Base-by-base conservation (phyloP, 1,140 invertebrate species). In the Bombus terrestris region DNA sequence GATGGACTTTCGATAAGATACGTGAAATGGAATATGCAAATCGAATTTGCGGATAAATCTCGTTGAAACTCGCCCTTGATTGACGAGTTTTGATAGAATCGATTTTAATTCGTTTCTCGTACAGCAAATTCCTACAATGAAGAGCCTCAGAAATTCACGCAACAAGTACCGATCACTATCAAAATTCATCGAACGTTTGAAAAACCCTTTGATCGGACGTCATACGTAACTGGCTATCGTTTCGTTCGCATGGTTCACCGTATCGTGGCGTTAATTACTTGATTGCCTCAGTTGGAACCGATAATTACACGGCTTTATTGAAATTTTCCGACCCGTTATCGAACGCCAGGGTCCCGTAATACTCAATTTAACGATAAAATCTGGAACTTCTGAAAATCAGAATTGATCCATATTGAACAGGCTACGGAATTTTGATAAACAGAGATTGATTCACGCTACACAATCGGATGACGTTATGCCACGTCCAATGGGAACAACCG, bases 291-390 rank as follows among this genome's bases (percentile, higher is more conserved):
- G 22, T 47, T 37, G 13, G 37, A 22, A 12, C 22, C 32, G 15
- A 84, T 69, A 83, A 83, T 78, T 35, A 59, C 13, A 4, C 64
- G 59, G 59, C 43, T 78, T 71, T 80, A 84, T 84, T 84, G 64
- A 71, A 84, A 79, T 84, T 76, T 77, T 39, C n/a, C 43, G 28
- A 39, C 10, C 73, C 22, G 12, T 47, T 53, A 68, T 68, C n/a
- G 43, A 68, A 32, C 47, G 53, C 4, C 25, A 28, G 0, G 2
- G 28, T 10, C 37, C 43, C 15, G 12, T 8, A 39, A 35, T 68
- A 53, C 41, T 22, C 41, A 39, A 39, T 84, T 79, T 72, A 37
- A 6, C 47, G 62, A 79, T 84, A 78, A 71, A 79, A 84, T 84
- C 32, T 25, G 13, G 22, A 35, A 13, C 32, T 68, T 68, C 28